A percentile compares a stretch with the other conserved stretches of the same genome.
phyloP scores from a whole-genome alignment of 2,797 vertebrate genomes.

The Rhadinocentrus ornatus region DNA sequence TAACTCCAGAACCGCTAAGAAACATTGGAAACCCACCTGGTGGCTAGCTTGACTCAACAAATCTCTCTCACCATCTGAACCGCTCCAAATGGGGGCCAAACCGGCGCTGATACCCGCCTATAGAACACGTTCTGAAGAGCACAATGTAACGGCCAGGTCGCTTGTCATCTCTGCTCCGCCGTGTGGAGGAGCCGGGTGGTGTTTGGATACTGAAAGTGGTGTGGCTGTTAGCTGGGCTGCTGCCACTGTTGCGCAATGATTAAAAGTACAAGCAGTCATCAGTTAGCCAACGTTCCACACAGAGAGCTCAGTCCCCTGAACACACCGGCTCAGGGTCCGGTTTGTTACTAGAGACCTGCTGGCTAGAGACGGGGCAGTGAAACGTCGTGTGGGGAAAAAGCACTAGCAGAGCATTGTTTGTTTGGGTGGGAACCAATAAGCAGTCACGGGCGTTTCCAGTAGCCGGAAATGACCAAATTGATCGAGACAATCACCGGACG shows the following conservation, averaged over 20 bases:
- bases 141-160: background rate
- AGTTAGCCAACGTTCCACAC: background rate
- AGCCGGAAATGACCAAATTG: constrained; percentile 44
- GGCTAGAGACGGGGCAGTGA: too few relatives aligned
- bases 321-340: background rate
- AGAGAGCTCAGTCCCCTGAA: too few relatives aligned
- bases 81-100: background rate
- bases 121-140: background rate
- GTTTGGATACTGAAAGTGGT: background rate
- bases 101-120: constrained; percentile 9
- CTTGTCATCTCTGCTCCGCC: constrained; percentile 51
- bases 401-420: too few relatives aligned
- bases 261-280: background rate
- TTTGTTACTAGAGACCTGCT: background rate
- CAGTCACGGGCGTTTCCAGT: constrained; percentile 24
- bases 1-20: background rate
- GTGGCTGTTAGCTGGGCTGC: constrained; percentile 19
- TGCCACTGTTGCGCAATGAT: constrained; percentile 60
- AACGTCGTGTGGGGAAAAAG: constrained; percentile 32
- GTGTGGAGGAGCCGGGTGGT: constrained; percentile 8
- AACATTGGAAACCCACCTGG: constrained; percentile 50
- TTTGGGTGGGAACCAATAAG: constrained; percentile 54
- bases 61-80: constrained; percentile 18
- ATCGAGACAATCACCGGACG: constrained; percentile 49
- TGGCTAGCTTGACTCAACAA: constrained; percentile 22